phyloP scores from a whole-genome alignment of 35 echinoderm and acorn worm genomes.

The Stichopus chloronotus region DNA sequence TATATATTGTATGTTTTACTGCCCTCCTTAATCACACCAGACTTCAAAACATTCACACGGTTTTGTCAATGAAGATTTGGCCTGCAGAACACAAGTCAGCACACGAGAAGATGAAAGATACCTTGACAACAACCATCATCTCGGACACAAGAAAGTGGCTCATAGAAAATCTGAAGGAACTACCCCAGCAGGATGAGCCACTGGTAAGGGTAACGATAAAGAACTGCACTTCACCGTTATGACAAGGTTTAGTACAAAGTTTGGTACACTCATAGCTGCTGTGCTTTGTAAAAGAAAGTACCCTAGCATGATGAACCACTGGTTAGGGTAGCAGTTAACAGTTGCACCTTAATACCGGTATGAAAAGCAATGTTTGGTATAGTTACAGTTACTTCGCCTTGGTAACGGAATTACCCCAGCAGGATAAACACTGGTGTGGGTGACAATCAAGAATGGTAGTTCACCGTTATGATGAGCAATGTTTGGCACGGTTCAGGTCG shows the following conservation, averaged over 20 bases:
- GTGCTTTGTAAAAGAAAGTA: neutral
- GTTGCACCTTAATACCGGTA: too few species aligned
- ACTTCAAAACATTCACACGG: slow-evolving; percentile 59
- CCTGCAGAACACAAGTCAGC: neutral
- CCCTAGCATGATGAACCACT: too few species aligned
- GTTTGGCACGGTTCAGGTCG: too few species aligned
- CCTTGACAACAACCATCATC: slow-evolving; percentile 32
- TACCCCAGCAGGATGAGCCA: slow-evolving; percentile 68
- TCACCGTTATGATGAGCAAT: too few species aligned
- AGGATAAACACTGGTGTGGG: too few species aligned
- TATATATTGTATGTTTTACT: too few species aligned
- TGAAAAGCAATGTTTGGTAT: too few species aligned
- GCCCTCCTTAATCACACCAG: neutral
- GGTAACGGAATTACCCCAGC: too few species aligned
- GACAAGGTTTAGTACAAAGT: neutral
- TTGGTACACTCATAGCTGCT: neutral
- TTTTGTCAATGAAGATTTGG: slow-evolving; percentile 67
- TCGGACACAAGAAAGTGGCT: slow-evolving; percentile 65
- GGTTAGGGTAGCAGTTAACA: too few species aligned
- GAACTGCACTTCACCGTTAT: neutral
- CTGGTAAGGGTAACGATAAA: slow-evolving; percentile 54
- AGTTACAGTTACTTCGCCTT: too few species aligned
- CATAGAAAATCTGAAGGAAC: slow-evolving; percentile 58
- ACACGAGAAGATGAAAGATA: slow-evolving; percentile 49
- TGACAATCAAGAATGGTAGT: too few species aligned